Conservation (phyloP, 2,888 invertebrate genomes). For the Epiblema foenella region DNA sequence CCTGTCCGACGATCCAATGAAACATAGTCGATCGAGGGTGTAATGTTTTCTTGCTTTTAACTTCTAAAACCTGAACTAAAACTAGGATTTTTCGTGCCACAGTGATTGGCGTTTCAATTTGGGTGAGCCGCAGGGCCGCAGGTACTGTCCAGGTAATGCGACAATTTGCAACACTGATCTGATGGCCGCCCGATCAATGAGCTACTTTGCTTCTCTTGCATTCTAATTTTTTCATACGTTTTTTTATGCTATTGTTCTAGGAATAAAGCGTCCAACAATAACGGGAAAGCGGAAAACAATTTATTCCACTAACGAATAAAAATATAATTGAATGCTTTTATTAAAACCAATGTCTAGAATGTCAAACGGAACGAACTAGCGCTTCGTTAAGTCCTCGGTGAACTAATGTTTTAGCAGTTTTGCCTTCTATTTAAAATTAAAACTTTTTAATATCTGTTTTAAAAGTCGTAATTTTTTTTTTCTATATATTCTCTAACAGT, state of each 20-base stretch:
- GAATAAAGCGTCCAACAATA: constrained; percentile 25
- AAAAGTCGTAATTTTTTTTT: too few relatives aligned
- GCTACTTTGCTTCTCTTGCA: constrained; percentile 14
- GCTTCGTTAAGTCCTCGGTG: neutral
- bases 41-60: constrained; percentile 9
- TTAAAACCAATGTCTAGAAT: neutral
- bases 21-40: neutral
- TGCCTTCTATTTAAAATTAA: neutral
- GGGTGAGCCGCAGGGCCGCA: constrained; percentile 56
- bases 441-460: too few relatives aligned
- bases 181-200: neutral
- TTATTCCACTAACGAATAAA: neutral
- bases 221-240: constrained; percentile 23
- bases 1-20: too few relatives aligned
- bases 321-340: constrained; percentile 24
- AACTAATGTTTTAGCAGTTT: neutral
- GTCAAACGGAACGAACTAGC: neutral
- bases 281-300: constrained; percentile 10
- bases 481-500: too few relatives aligned
- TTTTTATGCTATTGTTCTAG: constrained; percentile 31
- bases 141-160: constrained; percentile 60
- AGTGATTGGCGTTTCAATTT: constrained; percentile 75
- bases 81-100: constrained; percentile 47
- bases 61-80: neutral
- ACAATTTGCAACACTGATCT: constrained; percentile 55